phyloP scores from a whole-genome alignment of 2,888 invertebrate species.

The Magallana nippona region DNA sequence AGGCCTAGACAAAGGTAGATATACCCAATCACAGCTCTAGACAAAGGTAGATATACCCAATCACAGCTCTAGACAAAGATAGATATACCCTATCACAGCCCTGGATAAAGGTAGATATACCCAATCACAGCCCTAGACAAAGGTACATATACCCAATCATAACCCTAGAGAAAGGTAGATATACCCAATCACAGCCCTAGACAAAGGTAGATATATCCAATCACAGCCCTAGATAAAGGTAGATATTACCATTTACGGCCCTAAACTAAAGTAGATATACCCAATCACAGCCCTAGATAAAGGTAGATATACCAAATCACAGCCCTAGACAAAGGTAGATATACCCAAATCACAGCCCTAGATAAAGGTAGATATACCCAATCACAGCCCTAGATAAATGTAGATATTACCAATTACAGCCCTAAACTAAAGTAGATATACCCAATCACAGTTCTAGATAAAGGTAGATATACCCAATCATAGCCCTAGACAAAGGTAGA shows the following conservation, averaged over 20 bases:
- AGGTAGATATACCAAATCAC: constrained; percentile 33
- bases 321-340: constrained; percentile 28
- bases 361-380: constrained; percentile 4
- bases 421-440: background rate
- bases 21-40: background rate
- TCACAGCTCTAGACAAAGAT: background rate
- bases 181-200: background rate
- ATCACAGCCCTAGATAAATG: constrained; percentile 49
- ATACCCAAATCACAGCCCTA: background rate
- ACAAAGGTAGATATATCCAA: constrained; percentile 23
- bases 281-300: background rate
- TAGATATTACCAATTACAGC: background rate
- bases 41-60: background rate
- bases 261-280: background rate
- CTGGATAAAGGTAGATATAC: constrained; percentile 33
- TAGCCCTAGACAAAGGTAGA: constrained; percentile 54
- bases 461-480: too few relatives aligned
- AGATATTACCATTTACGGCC: background rate
- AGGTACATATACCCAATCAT: background rate
- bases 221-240: constrained; percentile 52
- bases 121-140: background rate
- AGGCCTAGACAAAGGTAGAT: constrained; percentile 34
- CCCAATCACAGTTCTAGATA: background rate
- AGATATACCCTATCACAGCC: background rate
- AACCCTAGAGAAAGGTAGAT: background rate